Evolutionary conservation across 2,888 invertebrate genomes (phyloP).

Genomic region (Helleia helle): DNA sequence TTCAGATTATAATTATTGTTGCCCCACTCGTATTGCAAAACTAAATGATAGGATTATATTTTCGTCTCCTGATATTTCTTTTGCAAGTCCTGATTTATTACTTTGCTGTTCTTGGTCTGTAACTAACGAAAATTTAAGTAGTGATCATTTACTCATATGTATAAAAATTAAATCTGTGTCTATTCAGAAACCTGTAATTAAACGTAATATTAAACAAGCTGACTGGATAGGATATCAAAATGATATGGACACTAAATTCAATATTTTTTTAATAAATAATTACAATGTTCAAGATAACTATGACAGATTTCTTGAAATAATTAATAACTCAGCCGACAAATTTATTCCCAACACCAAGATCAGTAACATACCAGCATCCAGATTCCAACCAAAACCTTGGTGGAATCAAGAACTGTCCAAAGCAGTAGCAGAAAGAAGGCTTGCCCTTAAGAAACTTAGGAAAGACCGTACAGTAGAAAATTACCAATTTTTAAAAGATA

Average conservation of each 20-base stretch:
- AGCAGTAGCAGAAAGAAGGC: neutral
- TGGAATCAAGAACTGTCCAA: conserved; percentile 1
- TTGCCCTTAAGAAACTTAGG: neutral
- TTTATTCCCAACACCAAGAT: too few species aligned
- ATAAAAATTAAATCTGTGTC: neutral
- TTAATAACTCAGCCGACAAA: neutral
- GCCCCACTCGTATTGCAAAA: too few species aligned
- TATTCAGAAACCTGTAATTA: neutral
- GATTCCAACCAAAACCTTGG: neutral
- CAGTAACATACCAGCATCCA: neutral
- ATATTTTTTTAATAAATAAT: neutral
- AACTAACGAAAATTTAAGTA: too few species aligned
- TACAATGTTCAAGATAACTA: too few species aligned
- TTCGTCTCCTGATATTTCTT: too few species aligned
- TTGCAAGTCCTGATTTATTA: too few species aligned
- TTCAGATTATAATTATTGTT: too few species aligned
- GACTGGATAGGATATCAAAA: neutral
- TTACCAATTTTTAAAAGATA: neutral
- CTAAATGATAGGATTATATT: too few species aligned
- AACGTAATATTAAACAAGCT: neutral
- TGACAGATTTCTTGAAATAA: neutral
- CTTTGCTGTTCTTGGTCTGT: too few species aligned
- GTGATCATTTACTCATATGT: neutral
- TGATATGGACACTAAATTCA: neutral
- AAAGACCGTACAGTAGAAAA: neutral